Conservation (phyloP, 1,140 invertebrate species). For the silkworm (Bombyx mori) region ASM3026992v2 NC_085133.1:7116001-7116500, state of each 20-base stretch:
- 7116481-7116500: slow-evolving; percentile 29
- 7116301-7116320: slow-evolving; percentile 58
- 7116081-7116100: no score
- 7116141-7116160: background rate
- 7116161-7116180: background rate
- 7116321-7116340: slow-evolving; percentile 12
- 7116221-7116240: no score
- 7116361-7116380: slow-evolving; percentile 7
- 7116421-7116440: slow-evolving; percentile 19
- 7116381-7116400: background rate
- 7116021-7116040: no score
- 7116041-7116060: no score
- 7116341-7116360: no score
- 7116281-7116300: slow-evolving; percentile 32
- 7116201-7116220: no score
- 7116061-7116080: no score
- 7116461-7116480: slow-evolving; percentile 29
- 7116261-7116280: slow-evolving; percentile 54
- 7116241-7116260: slow-evolving; percentile 26
- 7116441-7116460: slow-evolving; percentile 11
- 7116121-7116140: no score
- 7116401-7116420: slow-evolving; percentile 2
- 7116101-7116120: no score
- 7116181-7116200: background rate
- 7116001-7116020: no score